A percentile compares a stretch with the other conserved stretches of the same genome.
These are phyloP conservation scores for Ivindomyrus marchei DNA, from an alignment of 2,113 vertebrate species.

Conservation along the genomic window DNA sequence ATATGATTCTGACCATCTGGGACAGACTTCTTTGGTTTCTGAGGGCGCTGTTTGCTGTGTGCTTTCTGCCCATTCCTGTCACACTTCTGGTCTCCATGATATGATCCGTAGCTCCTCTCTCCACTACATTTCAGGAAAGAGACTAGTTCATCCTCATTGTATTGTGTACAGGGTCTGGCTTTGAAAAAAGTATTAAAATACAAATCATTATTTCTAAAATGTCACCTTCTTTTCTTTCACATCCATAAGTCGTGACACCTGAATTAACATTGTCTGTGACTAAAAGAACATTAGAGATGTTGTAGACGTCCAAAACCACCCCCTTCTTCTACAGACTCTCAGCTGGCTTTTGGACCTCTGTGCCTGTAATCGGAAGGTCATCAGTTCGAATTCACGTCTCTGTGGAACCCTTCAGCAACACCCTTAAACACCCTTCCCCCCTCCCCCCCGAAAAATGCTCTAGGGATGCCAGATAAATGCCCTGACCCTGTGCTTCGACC, in stretches of 20 bases:
- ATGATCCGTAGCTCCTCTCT: background rate
- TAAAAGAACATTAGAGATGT: background rate
- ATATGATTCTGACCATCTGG: conserved; percentile 15
- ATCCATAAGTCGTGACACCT: background rate
- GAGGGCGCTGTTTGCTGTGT: background rate
- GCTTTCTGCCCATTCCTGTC: background rate
- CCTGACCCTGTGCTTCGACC: background rate
- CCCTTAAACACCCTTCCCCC: background rate
- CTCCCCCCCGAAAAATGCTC: background rate
- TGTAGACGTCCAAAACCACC: background rate
- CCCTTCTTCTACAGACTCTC: no score
- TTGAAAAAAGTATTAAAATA: conserved; percentile 19
- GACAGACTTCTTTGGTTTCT: background rate
- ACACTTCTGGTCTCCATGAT: background rate
- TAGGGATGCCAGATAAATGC: background rate
- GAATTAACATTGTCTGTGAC: background rate
- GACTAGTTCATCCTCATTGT: background rate
- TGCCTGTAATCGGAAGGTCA: background rate
- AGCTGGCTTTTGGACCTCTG: background rate
- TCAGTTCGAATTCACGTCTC: background rate
- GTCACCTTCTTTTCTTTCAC: background rate
- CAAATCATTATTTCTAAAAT: background rate
- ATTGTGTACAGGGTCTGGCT: background rate
- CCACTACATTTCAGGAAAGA: background rate
- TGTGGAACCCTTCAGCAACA: background rate